A percentile compares a stretch with the other conserved stretches of the same genome.
These are phyloP conservation scores for Schrankia costaestrigalis DNA, from an alignment of 2,888 invertebrate species.

Conservation along the genomic window DNA sequence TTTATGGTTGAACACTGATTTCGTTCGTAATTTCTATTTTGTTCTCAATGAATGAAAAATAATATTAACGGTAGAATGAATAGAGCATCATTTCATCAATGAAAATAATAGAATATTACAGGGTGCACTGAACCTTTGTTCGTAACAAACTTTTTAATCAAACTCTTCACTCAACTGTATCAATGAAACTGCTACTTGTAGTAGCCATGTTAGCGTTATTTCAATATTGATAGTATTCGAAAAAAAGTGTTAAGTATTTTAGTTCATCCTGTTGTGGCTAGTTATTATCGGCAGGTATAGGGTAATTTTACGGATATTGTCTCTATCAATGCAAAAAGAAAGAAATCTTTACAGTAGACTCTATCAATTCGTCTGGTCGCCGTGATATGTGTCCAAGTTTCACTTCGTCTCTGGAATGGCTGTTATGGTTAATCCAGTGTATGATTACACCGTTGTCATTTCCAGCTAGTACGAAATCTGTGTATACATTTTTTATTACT, in stretches of 20 bases:
- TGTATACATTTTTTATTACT: constrained; percentile 73
- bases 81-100: constrained; percentile 16
- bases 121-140: constrained; percentile 1
- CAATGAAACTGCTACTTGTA: too few species aligned
- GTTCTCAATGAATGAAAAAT: constrained; percentile 16
- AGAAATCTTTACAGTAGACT: too few species aligned
- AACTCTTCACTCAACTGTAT: not conserved
- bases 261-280: too few species aligned
- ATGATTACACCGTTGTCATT: constrained; percentile 8
- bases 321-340: too few species aligned
- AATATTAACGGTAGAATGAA: constrained; percentile 12
- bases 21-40: constrained; percentile 15
- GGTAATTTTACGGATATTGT: too few species aligned
- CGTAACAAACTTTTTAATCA: not conserved
- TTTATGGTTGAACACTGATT: constrained; percentile 28
- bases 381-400: too few species aligned
- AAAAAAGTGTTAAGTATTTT: too few species aligned
- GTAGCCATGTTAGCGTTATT: too few species aligned
- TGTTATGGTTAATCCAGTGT: not conserved
- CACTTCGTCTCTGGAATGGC: too few species aligned
- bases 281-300: too few species aligned
- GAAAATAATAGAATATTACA: constrained; percentile 3
- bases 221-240: too few species aligned
- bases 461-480: constrained; percentile 39
- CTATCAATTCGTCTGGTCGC: too few species aligned